Percentiles rank a stretch among this genome's conserved stretches.
These are phyloP conservation scores for Holotrichia oblita DNA, from an alignment of 1,140 invertebrate species.

Conservation along the genomic window DNA sequence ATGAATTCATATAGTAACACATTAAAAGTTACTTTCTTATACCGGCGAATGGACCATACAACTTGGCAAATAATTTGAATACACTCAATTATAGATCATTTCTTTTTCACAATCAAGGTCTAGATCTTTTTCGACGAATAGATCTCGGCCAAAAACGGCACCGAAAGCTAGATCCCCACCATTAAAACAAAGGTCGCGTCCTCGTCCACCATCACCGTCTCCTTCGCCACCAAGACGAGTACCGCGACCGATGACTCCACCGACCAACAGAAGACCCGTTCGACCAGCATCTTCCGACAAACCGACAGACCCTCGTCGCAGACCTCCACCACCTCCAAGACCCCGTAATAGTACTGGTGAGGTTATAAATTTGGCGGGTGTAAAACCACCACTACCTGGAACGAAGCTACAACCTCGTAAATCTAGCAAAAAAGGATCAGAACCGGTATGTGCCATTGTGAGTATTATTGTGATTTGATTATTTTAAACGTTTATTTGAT, in stretches of 20 bases:
- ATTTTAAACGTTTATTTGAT: background rate
- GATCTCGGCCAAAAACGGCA: conserved; percentile 50
- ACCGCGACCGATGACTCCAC: conserved; percentile 63
- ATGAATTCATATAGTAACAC: too few species aligned
- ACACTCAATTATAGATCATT: background rate
- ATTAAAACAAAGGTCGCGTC: conserved; percentile 48
- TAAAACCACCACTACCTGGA: conserved; percentile 53
- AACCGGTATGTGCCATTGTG: conserved; percentile 44
- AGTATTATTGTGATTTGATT: background rate
- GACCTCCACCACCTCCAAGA: conserved; percentile 57
- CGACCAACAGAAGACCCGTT: conserved; percentile 60
- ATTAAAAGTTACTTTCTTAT: too few species aligned
- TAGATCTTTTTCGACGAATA: conserved; percentile 62
- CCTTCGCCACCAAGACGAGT: conserved; percentile 58
- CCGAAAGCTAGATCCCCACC: conserved; percentile 48
- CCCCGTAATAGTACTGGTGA: conserved; percentile 55
- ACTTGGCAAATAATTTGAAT: too few species aligned
- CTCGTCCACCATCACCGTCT: conserved; percentile 55
- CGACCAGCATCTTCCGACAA: conserved; percentile 62
- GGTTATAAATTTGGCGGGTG: conserved; percentile 54
- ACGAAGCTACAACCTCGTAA: conserved; percentile 44
- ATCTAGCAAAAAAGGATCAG: conserved; percentile 47
- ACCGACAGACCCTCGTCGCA: conserved; percentile 58
- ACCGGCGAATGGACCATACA: too few species aligned
- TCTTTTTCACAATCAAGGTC: conserved; percentile 56